These are phyloP conservation scores for Microtus richardsoni DNA, from an alignment of 2,113 vertebrate species.

Conservation along the genomic window DNA sequence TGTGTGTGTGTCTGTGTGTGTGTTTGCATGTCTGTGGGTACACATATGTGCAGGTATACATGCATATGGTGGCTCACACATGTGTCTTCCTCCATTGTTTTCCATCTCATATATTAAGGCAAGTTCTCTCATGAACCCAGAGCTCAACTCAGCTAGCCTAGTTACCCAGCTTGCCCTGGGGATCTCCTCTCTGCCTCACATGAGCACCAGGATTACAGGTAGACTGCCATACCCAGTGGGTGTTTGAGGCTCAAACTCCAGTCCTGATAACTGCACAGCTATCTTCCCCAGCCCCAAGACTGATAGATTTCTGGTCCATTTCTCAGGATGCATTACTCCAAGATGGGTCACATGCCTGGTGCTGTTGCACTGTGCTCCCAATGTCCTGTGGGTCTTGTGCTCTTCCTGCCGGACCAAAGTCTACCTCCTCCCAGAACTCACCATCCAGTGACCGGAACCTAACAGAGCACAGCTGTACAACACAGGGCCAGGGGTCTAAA, in stretches of 20 bases:
- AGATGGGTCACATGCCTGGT: neutral
- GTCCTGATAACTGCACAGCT: neutral
- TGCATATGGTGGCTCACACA: neutral
- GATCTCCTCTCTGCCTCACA: neutral
- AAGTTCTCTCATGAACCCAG: neutral
- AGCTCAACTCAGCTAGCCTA: neutral
- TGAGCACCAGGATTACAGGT: neutral
- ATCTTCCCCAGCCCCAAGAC: neutral
- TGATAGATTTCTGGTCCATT: neutral
- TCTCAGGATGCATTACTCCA: neutral
- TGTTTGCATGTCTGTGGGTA: neutral
- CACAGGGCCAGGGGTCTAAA: neutral
- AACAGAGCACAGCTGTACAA: neutral
- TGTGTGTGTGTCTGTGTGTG: neutral
- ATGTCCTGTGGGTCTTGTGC: neutral
- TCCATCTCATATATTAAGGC: neutral
- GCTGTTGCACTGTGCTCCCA: neutral
- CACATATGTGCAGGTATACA: neutral
- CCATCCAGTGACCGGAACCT: neutral
- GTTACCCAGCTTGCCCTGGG: neutral
- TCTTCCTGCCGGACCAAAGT: neutral
- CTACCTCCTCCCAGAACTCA: neutral
- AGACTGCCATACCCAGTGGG: too few relatives aligned
- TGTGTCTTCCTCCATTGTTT: neutral
- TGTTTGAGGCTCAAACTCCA: neutral